These are phyloP conservation scores for Rhinolophus sinicus DNA, from an alignment of 2,113 vertebrate species.

Conservation along the genomic window DNA sequence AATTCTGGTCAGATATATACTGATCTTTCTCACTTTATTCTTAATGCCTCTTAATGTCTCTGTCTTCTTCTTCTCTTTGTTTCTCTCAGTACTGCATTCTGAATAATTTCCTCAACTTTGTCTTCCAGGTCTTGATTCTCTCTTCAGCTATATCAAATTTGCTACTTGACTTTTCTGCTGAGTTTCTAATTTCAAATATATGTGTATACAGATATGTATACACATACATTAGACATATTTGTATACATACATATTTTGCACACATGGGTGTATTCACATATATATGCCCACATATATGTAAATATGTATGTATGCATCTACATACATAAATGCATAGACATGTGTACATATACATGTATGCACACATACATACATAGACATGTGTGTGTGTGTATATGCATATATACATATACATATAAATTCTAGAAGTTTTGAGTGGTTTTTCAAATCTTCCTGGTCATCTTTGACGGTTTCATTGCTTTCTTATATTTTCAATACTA, in stretches of 20 bases:
- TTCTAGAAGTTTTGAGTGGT: background rate
- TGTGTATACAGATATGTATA: background rate
- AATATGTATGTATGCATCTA: background rate
- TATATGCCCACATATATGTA: background rate
- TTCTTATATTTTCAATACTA: background rate
- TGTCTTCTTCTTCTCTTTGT: background rate
- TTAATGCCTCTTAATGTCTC: background rate
- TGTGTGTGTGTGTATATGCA: background rate
- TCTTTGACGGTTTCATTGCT: background rate
- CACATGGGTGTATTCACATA: background rate
- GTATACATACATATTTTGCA: background rate
- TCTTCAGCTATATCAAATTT: background rate
- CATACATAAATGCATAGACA: too few relatives aligned
- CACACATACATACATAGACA: too few relatives aligned
- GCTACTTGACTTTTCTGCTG: background rate
- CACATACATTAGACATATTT: background rate
- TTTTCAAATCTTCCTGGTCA: background rate
- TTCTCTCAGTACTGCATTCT: background rate
- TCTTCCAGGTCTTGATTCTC: background rate
- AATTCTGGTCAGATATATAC: background rate
- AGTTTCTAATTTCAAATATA: background rate
- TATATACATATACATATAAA: background rate
- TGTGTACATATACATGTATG: fast-evolving
- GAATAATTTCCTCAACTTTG: background rate
- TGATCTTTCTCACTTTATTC: background rate